These are phyloP conservation scores for Sitobion miscanthi DNA, from an alignment of 1,140 invertebrate species.

Conservation along the genomic window DNA sequence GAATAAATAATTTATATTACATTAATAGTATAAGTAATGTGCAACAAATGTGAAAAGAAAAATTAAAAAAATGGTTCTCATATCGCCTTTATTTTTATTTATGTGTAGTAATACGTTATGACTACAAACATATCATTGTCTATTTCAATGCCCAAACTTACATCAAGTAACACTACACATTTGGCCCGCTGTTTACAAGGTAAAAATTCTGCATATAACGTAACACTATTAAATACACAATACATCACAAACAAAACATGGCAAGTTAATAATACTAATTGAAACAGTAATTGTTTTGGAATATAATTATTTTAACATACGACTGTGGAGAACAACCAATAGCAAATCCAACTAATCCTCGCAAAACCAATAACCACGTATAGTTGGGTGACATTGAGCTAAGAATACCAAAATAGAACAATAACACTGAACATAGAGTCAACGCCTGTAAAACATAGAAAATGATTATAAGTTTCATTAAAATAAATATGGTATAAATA, in stretches of 20 bases:
- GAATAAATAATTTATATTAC: background rate
- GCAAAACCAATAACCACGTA: constrained; percentile 85
- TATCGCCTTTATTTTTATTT: background rate
- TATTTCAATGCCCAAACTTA: constrained; percentile 66
- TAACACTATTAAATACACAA: constrained; percentile 74
- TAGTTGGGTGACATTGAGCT: constrained; percentile 92
- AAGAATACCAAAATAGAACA: constrained; percentile 90
- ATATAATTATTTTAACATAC: constrained; percentile 71
- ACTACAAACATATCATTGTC: background rate
- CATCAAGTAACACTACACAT: constrained; percentile 93
- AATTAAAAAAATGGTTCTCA: background rate
- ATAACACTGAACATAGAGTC: constrained; percentile 82
- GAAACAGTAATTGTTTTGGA: constrained; percentile 46
- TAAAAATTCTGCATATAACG: constrained; percentile 95
- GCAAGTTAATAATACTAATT: constrained; percentile 16
- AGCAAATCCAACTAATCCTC: constrained; percentile 92
- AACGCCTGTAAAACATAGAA: constrained; percentile 72
- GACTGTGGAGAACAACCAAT: constrained; percentile 96
- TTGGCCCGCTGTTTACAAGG: constrained; percentile 91
- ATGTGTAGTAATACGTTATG: background rate
- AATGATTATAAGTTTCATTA: background rate
- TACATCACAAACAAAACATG: constrained; percentile 37
- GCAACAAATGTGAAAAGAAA: background rate
- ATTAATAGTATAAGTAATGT: background rate
- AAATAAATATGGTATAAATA: background rate